phyloP scores from a whole-genome alignment of 30 jellyfish, hydroid and myxozoan species.

The Turritopsis rubra region DNA sequence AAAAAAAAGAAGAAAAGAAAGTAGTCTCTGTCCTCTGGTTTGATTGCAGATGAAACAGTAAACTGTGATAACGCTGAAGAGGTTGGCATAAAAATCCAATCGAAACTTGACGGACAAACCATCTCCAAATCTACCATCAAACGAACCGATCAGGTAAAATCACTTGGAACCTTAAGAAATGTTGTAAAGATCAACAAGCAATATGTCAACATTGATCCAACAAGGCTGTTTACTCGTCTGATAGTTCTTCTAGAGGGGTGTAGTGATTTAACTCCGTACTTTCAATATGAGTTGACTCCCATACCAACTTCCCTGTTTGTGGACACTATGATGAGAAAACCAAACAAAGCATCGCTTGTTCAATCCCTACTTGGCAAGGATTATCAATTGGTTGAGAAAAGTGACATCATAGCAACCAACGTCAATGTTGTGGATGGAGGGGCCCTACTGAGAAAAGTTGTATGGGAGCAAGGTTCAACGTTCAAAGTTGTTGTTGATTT shows the following conservation, averaged over 20 bases:
- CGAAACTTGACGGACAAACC: constrained; percentile 21
- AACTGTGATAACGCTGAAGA: constrained; percentile 47
- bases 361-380: too few species aligned
- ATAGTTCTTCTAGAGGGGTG: constrained; percentile 31
- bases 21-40: too few species aligned
- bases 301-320: constrained; percentile 42
- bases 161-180: constrained; percentile 9
- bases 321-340: constrained; percentile 36
- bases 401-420: constrained; percentile 18
- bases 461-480: constrained; percentile 25
- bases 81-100: constrained; percentile 38
- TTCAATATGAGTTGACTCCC: constrained; percentile 47
- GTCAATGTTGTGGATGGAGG: constrained; percentile 50
- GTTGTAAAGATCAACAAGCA: constrained; percentile 19
- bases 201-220: constrained; percentile 25
- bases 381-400: constrained; percentile 7
- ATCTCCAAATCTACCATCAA: constrained; percentile 29
- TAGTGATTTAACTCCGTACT: constrained; percentile 30
- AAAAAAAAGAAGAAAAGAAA: too few species aligned
- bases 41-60: too few species aligned
- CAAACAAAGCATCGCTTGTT: constrained; percentile 43
- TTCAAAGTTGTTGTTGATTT: constrained; percentile 17
- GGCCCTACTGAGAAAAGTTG: constrained; percentile 40
- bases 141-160: constrained; percentile 28
- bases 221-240: constrained; percentile 38